Percentiles rank a stretch among this genome's conserved stretches.
phyloP scores from a whole-genome alignment of 2,797 vertebrate genomes.

The Falco naumanni region DNA sequence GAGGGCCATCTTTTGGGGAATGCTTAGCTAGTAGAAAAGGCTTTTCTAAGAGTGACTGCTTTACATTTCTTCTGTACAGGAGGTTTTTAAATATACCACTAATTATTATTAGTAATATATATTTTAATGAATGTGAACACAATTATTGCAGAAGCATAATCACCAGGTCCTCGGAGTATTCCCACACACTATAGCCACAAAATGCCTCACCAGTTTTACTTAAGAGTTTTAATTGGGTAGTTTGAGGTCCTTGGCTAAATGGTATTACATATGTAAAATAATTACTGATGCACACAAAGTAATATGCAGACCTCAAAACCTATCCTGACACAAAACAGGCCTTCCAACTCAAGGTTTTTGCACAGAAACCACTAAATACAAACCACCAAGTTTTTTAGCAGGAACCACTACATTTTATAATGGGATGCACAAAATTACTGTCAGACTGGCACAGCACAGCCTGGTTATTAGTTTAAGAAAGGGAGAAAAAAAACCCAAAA shows the following conservation, averaged over 20 bases:
- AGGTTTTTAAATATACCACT: not conserved
- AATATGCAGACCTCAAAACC: not conserved
- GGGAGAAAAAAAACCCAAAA: not conserved
- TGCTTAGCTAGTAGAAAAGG: not conserved
- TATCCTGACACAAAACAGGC: not conserved
- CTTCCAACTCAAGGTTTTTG: not conserved
- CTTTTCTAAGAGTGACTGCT: not conserved
- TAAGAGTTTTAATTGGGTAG: not conserved
- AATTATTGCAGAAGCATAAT: not conserved
- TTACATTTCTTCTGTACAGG: not conserved
- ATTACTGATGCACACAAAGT: not conserved
- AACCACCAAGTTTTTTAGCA: not conserved
- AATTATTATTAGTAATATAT: not conserved
- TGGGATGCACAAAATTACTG: not conserved
- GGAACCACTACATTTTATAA: not conserved
- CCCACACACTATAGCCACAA: not conserved
- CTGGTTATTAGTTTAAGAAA: not conserved
- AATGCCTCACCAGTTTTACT: not conserved
- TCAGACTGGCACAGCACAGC: not conserved
- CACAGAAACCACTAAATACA: not conserved
- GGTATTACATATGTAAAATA: not conserved
- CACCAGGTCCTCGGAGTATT: not conserved
- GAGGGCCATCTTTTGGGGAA: not conserved
- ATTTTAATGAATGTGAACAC: not conserved
- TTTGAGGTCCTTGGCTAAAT: not conserved